Base-by-base conservation (phyloP, 2,113 vertebrate species). In the Varanus komodoensis region DNA sequence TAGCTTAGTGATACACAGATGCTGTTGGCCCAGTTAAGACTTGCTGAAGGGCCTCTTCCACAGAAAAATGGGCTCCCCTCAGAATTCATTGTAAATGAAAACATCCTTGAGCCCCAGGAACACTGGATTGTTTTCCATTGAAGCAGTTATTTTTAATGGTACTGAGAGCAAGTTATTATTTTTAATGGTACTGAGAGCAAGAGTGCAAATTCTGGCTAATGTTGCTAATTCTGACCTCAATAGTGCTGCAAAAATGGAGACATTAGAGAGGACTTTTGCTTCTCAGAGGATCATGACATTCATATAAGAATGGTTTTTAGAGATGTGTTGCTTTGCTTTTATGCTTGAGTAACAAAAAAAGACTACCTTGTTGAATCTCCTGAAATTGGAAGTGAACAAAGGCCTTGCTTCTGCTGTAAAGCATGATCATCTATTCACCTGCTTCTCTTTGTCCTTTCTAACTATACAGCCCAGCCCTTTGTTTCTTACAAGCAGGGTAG, bases 21-120 rank as follows among this genome's bases (percentile, higher is more conserved):
- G 0, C 89, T 86, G 94, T 83, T 96, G 91, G 94, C 97, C 96
- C 95, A 95, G 95, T 90, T 93, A 94, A 93, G 95, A 94, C 86
- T 90, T 95, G 93, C 92, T 94, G 77, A 94, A 95, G 91, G 94
- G 89, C 74, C 91, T 95, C 44, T 87, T 94, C 64, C 92, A 94
- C 82, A 64, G 83, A 68, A 90, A 91, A 92, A 82, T 88, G 85
- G 91, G 91, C 89, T 91, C 75, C 89, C 93, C n/a, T 9, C 17
- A 69, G 73, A 91, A 84, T 90, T 94, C 82, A 71, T 85, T 82
- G 80, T 67, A 91, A 52, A 91, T 94, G 77, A 93, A 93, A 90
- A 89, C 34, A 90, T 89, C 48, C 93, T 61, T 83, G 83, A 19
- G 88, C 52, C 12, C 93, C 84, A 93, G 48, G 11, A 84, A 90